Percentiles rank a stretch among this genome's conserved stretches.
phyloP scores from a whole-genome alignment of 2,888 invertebrate species.

The Drosophila prostipennis region DNA sequence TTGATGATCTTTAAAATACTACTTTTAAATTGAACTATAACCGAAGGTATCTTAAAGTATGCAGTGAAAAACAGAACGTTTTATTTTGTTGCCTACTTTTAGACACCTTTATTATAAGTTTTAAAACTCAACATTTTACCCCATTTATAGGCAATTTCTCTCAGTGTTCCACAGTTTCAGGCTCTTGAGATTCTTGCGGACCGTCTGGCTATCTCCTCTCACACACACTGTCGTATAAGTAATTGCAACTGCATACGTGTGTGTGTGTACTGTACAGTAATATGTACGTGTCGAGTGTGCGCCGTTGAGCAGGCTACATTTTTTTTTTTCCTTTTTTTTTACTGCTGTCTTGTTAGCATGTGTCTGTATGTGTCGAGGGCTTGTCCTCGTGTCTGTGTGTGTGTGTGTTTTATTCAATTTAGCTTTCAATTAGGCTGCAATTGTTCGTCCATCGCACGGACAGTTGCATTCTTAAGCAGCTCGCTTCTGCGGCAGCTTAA shows the following conservation, averaged over 20 bases:
- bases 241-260: constrained; percentile 40
- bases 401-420: constrained; percentile 76
- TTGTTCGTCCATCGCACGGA: constrained; percentile 72
- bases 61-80: no score
- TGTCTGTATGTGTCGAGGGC: constrained; percentile 15
- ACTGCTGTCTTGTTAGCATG: constrained; percentile 27
- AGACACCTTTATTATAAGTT: no score
- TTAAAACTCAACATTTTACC: neutral
- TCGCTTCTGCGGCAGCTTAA: constrained; percentile 23
- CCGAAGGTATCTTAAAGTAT: neutral
- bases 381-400: constrained; percentile 13
- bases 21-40: no score
- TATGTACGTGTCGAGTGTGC: constrained; percentile 75
- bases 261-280: constrained; percentile 51
- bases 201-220: constrained; percentile 43
- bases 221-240: constrained; percentile 40
- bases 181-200: constrained; percentile 41
- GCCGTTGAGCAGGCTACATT: constrained; percentile 68
- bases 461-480: constrained; percentile 76
- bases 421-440: constrained; percentile 79
- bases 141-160: neutral
- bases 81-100: no score
- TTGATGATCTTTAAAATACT: no score
- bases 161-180: constrained; percentile 11
- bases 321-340: constrained; percentile 40